Base-by-base conservation (phyloP, 92 coral and sea anemone species). In the Meandrina meandrites region DNA sequence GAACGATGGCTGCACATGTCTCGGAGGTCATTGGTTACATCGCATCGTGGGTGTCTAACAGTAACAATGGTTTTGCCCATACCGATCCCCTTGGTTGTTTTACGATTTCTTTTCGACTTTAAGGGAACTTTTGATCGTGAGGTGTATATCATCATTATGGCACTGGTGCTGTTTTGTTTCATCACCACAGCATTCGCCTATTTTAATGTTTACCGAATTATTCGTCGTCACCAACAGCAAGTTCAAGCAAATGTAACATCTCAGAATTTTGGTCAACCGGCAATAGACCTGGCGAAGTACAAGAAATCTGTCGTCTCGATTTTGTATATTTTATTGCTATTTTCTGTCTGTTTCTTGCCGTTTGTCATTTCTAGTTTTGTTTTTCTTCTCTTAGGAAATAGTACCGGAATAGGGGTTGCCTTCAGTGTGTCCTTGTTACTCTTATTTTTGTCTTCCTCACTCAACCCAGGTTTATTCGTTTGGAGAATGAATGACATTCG, bases 401-500 rank as follows among this genome's bases (percentile, higher is more conserved):
- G 12, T 27, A 1, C 10, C 10, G 27, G 18, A 22, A 1, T 32
- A 51, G 16, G 3, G 5, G n/a, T 5, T 10, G 82, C 48, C 4
- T 28, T 54, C 14, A 2, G 24, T 27, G 19, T 82, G n/a, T 40
- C 30, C 18, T 1, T n/a, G 19, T 24, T 57, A 69, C 28, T 83
- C 35, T 22, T 51, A 12, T 73, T 83, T 16, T 6, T 58, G 40
- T 83, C 75, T 32, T 69, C 75, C 8, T 31, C 75, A 30, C 75
- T 69, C 75, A 69, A 28, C 36, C 75, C 87, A 3, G 37, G 31
- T 10, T 68, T 83, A 48, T 83, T 73, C 79, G 15, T 72, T 34
- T 83, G 87, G 87, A 83, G 80, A 74, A 83, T 69, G 75, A 69
- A 34, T 31, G 75, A 69, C 36, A 69, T 69, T 28, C 75, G 42